Conservation (phyloP, 2,888 invertebrate species). For the Leptinotarsa tumamoca region DNA sequence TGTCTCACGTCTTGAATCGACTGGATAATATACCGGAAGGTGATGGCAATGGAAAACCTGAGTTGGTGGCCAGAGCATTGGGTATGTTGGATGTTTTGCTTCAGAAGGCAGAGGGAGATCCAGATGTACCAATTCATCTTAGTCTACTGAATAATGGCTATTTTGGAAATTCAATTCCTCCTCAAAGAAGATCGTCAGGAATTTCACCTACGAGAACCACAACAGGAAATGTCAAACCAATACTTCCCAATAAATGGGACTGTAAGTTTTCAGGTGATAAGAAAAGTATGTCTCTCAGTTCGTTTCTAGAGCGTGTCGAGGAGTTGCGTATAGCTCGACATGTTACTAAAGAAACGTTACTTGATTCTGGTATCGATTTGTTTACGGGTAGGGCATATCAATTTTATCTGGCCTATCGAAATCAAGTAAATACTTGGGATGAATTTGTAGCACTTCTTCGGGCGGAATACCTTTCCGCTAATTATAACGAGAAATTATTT, state of each 20-base stretch:
- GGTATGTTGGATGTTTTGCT: not conserved
- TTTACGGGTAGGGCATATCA: not conserved
- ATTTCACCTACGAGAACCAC: not conserved
- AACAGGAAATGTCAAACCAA: not conserved
- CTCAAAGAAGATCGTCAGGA: not conserved
- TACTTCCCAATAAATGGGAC: not conserved
- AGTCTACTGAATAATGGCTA: not conserved
- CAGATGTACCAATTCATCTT: not conserved
- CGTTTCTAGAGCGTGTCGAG: not conserved
- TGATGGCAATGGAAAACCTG: not conserved
- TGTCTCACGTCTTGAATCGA: not conserved
- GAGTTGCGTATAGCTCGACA: not conserved
- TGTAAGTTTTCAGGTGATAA: not conserved
- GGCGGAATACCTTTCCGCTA: not conserved
- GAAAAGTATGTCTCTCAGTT: not conserved
- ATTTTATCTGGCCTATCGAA: not conserved
- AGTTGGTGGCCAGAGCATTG: not conserved
- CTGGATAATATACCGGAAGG: not conserved
- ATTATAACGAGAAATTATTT: not conserved
- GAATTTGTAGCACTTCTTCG: not conserved
- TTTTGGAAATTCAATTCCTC: not conserved
- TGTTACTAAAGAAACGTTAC: not conserved
- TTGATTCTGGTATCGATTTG: conserved; percentile 1
- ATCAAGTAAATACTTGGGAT: not conserved
- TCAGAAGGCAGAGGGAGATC: not conserved